Evolutionary conservation across 2,797 vertebrate genomes (phyloP).

Genomic region (Adrianichthys oophorus): DNA sequence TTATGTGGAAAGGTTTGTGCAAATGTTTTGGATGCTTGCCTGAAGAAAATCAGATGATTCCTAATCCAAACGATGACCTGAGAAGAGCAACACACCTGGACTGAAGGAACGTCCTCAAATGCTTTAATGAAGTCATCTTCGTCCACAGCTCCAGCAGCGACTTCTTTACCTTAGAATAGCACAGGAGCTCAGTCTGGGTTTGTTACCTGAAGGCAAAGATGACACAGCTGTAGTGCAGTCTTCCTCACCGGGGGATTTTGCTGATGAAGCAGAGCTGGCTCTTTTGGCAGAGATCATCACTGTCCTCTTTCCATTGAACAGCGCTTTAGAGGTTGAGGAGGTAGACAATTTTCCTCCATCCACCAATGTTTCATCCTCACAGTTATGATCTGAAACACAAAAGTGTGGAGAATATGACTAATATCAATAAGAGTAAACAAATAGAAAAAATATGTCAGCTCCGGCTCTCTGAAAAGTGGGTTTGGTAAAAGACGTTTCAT

Average conservation of each 20-base stretch:
- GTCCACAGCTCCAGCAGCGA: constrained; percentile 91
- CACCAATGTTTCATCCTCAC: constrained; percentile 98
- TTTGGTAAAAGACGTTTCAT: no score
- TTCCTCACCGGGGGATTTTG: constrained; percentile 84
- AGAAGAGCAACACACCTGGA: constrained; percentile 74
- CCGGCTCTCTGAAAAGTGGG: no score
- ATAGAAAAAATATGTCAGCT: no score
- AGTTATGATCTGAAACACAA: constrained; percentile 89
- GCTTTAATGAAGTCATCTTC: constrained; percentile 96
- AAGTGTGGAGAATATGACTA: constrained; percentile 2
- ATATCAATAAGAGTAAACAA: no score
- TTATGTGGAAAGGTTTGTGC: no score
- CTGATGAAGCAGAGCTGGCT: constrained; percentile 80
- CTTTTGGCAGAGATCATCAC: constrained; percentile 83
- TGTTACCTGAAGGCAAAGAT: neutral
- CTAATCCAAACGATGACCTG: neutral
- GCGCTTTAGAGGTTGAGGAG: constrained; percentile 92
- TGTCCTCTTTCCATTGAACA: constrained; percentile 81
- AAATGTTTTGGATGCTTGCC: no score
- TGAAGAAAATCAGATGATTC: no score
- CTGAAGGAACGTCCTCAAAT: constrained; percentile 91
- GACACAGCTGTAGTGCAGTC: neutral
- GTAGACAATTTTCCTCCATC: constrained; percentile 96
- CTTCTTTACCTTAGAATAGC: constrained; percentile 82
- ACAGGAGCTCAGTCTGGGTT: neutral